phyloP scores from a whole-genome alignment of 2,888 invertebrate genomes.

The Chironomus riparius region DNA sequence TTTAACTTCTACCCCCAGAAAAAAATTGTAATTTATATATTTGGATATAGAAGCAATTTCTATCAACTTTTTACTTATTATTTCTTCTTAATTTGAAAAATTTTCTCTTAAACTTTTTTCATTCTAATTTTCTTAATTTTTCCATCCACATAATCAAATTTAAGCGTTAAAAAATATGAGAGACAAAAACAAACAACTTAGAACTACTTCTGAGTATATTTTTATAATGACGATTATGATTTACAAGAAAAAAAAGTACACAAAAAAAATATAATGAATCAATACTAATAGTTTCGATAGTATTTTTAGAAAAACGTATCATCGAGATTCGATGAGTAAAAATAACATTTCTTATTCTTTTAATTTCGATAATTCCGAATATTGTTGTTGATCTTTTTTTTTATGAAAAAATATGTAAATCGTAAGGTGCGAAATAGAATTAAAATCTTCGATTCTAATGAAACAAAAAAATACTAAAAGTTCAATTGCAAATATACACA shows the following conservation, averaged over 20 bases:
- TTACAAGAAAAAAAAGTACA: background rate
- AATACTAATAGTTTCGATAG: background rate
- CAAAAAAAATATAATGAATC: background rate
- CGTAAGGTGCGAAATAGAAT: conserved; percentile 24
- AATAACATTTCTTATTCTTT: background rate
- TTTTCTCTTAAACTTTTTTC: background rate
- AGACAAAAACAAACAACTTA: too few species aligned
- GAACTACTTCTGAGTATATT: background rate
- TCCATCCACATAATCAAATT: background rate
- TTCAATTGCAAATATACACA: background rate
- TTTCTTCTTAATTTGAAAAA: background rate
- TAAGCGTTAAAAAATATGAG: too few species aligned
- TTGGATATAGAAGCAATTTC: background rate
- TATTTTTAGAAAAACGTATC: background rate
- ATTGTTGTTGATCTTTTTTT: conserved; percentile 5
- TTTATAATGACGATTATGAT: background rate
- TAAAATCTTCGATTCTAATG: conserved; percentile 13
- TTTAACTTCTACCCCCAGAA: background rate
- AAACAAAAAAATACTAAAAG: background rate
- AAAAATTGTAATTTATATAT: background rate
- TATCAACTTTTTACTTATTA: background rate
- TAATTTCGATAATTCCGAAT: background rate
- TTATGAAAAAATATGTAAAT: conserved; percentile 5
- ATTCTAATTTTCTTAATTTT: background rate
- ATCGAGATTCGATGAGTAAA: background rate